Base-by-base conservation (phyloP, 2,888 invertebrate species). In the Ashinkailepas kermadecensis region DNA sequence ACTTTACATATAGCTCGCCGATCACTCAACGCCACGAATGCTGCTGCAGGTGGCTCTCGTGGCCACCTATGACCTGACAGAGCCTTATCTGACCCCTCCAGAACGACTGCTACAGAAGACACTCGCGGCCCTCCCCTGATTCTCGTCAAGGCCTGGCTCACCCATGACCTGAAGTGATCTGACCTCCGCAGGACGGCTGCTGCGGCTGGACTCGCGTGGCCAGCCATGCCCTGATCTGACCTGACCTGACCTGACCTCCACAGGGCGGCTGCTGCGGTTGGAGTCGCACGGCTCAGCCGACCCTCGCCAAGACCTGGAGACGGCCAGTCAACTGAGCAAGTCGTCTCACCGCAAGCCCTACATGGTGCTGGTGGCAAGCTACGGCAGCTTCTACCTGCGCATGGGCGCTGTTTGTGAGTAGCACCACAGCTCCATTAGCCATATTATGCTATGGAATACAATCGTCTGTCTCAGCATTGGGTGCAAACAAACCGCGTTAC, bases 331-430 rank as follows among this genome's bases (percentile, higher is more conserved):
- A 65, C 84, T 87, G 88, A 81, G 79, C 25, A 11, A 10, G 13
- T n/a, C 79, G 8, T 79, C 79, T 18, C 79, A 79, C 23, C 79
- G 25, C 79, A 57, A 59, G 25, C 79, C 79, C 23, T 79, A 79
- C 79, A 79, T 79, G 79, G 79, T 79, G 15, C 23, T 79, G 58
- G 79, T 79, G 59, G 88, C 89, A 67, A 95, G 95, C 87, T 95
- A 95, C 86, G 96, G 96, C 81, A 95, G 95, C 88, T 96, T 96
- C 88, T 96, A 96, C 88, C 89, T 96, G 83, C 90, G 96, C 85
- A 94, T 96, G 93, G 96, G 96, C 39, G 96, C 96, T 83, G 95
- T 96, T 85, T 94, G 94, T 94, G 89, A 88, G 39, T 39, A 39
- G 39, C 4, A 39, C 4, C 39, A 39, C 39, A 39, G 39, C 39